phyloP scores from a whole-genome alignment of 2,888 invertebrate genomes.

The Cylloceria caligata region DNA sequence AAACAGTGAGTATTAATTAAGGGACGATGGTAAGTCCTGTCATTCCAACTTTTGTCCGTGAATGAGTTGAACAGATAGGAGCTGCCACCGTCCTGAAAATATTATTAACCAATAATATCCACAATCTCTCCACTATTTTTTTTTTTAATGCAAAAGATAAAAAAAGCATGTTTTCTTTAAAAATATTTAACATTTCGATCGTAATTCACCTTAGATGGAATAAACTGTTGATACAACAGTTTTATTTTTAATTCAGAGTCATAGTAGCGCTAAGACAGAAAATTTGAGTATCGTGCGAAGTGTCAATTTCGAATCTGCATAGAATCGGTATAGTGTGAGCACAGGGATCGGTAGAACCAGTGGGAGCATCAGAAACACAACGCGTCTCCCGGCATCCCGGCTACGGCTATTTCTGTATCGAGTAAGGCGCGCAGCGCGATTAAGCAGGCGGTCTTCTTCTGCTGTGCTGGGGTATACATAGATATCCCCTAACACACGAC shows the following conservation, averaged over 20 bases:
- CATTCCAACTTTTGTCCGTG: too few relatives aligned
- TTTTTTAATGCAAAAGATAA: too few relatives aligned
- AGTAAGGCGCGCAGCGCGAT: slow-evolving; percentile 63
- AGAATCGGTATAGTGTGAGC: slow-evolving; percentile 6
- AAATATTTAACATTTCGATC: too few relatives aligned
- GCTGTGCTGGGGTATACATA: slow-evolving; percentile 39
- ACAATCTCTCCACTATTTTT: too few relatives aligned
- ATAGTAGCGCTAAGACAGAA: background rate
- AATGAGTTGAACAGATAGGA: too few relatives aligned
- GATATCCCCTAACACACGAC: slow-evolving; percentile 30
- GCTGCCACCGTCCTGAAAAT: too few relatives aligned
- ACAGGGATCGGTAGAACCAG: background rate
- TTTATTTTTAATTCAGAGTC: background rate
- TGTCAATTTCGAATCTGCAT: slow-evolving; percentile 20
- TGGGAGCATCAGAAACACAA: slow-evolving; percentile 57
- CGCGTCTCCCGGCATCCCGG: slow-evolving; percentile 73
- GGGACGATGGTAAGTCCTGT: too few relatives aligned
- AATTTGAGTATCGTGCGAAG: slow-evolving; percentile 14
- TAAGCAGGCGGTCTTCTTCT: slow-evolving; percentile 50
- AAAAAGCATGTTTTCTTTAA: too few relatives aligned
- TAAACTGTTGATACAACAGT: too few relatives aligned
- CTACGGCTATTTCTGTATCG: slow-evolving; percentile 80
- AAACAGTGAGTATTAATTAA: too few relatives aligned
- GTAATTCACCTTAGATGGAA: too few relatives aligned
- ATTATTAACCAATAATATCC: too few relatives aligned